These are phyloP conservation scores for Hassar affinis DNA, from an alignment of 2,113 vertebrate species.

Conservation along the genomic window DNA sequence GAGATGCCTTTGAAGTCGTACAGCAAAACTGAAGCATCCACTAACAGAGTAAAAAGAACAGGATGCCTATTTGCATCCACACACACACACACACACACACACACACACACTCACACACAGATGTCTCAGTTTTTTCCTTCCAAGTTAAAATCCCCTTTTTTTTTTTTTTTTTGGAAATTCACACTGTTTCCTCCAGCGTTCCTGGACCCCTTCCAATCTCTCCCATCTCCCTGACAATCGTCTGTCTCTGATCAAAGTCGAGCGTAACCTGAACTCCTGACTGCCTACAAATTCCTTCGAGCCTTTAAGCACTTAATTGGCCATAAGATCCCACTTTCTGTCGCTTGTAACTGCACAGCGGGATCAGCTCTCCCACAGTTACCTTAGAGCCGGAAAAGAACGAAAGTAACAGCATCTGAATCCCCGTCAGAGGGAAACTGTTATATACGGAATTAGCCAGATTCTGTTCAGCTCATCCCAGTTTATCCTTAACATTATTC, in stretches of 20 bases:
- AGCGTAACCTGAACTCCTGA: conserved; percentile 66
- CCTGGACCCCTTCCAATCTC: conserved; percentile 46
- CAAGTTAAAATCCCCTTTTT: no score
- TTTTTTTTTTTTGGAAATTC: background rate
- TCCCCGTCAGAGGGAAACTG: background rate
- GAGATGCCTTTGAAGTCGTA: background rate
- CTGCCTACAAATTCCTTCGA: conserved; percentile 66
- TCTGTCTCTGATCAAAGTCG: conserved; percentile 66
- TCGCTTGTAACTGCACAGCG: conserved; percentile 49
- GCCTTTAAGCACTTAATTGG: conserved; percentile 69
- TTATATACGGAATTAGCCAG: background rate
- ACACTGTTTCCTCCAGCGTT: background rate
- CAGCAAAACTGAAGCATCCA: background rate
- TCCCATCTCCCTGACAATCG: conserved; percentile 41
- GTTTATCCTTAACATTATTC: conserved; percentile 4
- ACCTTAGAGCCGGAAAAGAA: background rate
- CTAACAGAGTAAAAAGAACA: background rate
- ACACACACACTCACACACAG: background rate
- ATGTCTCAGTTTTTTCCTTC: background rate
- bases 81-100: conserved; percentile 24
- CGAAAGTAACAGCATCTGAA: background rate
- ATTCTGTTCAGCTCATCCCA: background rate
- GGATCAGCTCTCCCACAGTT: conserved; percentile 14
- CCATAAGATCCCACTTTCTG: conserved; percentile 59
- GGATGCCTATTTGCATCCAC: background rate